Conservation (phyloP, 2,113 vertebrate genomes). For the Nesogale talazaci region DNA sequence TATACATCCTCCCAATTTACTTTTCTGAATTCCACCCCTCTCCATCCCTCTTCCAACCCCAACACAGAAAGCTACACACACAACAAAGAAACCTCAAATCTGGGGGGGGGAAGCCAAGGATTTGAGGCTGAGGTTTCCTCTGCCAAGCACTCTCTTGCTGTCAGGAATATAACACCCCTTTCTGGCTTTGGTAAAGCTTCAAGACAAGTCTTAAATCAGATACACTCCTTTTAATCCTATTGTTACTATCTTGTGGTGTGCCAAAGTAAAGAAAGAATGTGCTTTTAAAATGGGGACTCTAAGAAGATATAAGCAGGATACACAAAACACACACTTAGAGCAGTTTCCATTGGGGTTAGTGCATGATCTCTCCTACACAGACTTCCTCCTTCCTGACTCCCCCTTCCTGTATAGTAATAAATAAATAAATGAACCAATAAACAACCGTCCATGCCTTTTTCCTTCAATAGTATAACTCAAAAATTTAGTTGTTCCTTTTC, state of each 20-base stretch:
- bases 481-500: neutral
- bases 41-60: neutral
- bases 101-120: conserved; percentile 67
- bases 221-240: conserved; percentile 74
- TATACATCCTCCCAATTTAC: neutral
- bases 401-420: conserved; percentile 33
- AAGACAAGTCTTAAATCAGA: conserved; percentile 77
- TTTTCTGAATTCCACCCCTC: neutral
- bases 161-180: conserved; percentile 62
- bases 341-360: conserved; percentile 45
- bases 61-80: conserved; percentile 8
- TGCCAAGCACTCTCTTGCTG: conserved; percentile 45
- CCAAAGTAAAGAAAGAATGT: conserved; percentile 74
- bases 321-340: conserved; percentile 61
- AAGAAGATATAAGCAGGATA: conserved; percentile 64
- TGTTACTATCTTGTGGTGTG: conserved; percentile 57
- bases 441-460: neutral
- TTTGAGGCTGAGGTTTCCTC: conserved; percentile 61
- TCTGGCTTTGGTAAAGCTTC: conserved; percentile 61
- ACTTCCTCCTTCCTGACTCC: conserved; percentile 23
- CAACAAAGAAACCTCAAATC: conserved; percentile 65
- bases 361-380: conserved; percentile 61
- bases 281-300: conserved; percentile 58
- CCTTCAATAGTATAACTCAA: neutral
- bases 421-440: conserved; percentile 44